These are phyloP conservation scores for Magallana angulata DNA, from an alignment of 1,140 invertebrate species.

Conservation along the genomic window DNA sequence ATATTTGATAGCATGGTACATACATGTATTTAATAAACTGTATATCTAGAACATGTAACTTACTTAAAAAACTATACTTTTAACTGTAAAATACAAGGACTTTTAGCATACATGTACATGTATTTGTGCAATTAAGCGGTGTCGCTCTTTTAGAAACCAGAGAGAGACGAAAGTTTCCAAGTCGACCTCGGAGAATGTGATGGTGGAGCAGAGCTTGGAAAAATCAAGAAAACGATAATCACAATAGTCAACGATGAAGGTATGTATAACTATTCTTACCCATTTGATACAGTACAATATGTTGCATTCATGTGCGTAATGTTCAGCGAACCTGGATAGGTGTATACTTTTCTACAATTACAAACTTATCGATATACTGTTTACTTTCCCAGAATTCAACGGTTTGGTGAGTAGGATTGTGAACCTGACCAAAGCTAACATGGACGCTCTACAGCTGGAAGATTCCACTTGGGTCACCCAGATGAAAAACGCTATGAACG, in stretches of 20 bases:
- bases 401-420: slow-evolving; percentile 83
- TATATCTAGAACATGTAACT: too few relatives aligned
- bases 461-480: slow-evolving; percentile 83
- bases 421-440: slow-evolving; percentile 83
- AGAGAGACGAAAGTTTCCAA: slow-evolving; percentile 86
- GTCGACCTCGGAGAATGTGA: slow-evolving; percentile 82
- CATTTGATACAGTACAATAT: too few relatives aligned
- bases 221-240: slow-evolving; percentile 83
- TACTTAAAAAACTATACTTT: too few relatives aligned
- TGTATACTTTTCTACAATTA: too few relatives aligned
- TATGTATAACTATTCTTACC: slow-evolving; percentile 65
- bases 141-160: slow-evolving; percentile 78
- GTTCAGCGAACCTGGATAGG: too few relatives aligned
- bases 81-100: too few relatives aligned
- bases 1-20: slow-evolving; percentile 78
- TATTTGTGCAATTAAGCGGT: too few relatives aligned
- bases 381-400: slow-evolving; percentile 82
- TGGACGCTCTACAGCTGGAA: slow-evolving; percentile 83
- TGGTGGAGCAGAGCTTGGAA: slow-evolving; percentile 83
- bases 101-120: too few relatives aligned
- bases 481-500: slow-evolving; percentile 81
- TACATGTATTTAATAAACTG: too few relatives aligned
- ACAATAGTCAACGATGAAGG: slow-evolving; percentile 86
- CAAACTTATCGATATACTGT: too few relatives aligned
- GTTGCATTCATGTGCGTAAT: too few relatives aligned